Evolutionary conservation across 1,140 invertebrate species (phyloP).

Genomic region (Conus betulinus): DNA sequence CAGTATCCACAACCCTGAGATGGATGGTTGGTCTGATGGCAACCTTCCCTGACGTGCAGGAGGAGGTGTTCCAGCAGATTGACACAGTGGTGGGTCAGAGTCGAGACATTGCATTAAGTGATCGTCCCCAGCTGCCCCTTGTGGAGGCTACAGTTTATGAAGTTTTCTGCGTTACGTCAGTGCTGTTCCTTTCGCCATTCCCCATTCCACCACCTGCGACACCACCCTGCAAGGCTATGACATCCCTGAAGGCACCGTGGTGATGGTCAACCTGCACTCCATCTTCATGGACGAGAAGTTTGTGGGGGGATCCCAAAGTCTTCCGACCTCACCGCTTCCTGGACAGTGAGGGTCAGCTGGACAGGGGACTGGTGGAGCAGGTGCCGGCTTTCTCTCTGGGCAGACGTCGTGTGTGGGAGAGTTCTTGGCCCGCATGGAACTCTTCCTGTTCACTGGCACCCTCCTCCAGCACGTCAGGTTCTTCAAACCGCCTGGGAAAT

Average conservation of each 20-base stretch:
- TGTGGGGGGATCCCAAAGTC: slow-evolving; percentile 82
- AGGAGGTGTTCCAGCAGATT: slow-evolving; percentile 89
- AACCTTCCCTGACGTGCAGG: no score
- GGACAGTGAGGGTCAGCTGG: slow-evolving; percentile 80
- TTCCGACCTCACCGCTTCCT: slow-evolving; percentile 87
- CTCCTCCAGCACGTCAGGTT: slow-evolving; percentile 49
- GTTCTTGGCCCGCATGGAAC: slow-evolving; percentile 50
- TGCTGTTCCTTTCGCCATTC: slow-evolving; percentile 40
- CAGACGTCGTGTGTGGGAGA: slow-evolving; percentile 55
- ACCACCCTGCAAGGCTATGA: slow-evolving; percentile 64
- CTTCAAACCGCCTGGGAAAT: slow-evolving; percentile 32
- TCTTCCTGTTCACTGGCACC: slow-evolving; percentile 53
- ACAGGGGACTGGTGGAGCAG: slow-evolving; percentile 32
- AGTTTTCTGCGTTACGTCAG: slow-evolving; percentile 77
- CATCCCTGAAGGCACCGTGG: slow-evolving; percentile 66
- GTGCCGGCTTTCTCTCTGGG: slow-evolving; percentile 48
- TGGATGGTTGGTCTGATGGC: no score
- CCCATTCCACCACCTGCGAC: slow-evolving; percentile 57
- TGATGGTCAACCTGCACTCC: slow-evolving; percentile 69
- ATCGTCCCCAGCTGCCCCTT: slow-evolving; percentile 26
- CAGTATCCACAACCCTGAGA: no score
- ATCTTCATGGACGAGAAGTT: slow-evolving; percentile 61
- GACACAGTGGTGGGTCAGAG: slow-evolving; percentile 84
- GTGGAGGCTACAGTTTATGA: slow-evolving; percentile 37
- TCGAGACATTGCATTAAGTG: slow-evolving; percentile 80